Conservation (phyloP, 2,888 invertebrate species). For the Perizoma flavofasciatum region DNA sequence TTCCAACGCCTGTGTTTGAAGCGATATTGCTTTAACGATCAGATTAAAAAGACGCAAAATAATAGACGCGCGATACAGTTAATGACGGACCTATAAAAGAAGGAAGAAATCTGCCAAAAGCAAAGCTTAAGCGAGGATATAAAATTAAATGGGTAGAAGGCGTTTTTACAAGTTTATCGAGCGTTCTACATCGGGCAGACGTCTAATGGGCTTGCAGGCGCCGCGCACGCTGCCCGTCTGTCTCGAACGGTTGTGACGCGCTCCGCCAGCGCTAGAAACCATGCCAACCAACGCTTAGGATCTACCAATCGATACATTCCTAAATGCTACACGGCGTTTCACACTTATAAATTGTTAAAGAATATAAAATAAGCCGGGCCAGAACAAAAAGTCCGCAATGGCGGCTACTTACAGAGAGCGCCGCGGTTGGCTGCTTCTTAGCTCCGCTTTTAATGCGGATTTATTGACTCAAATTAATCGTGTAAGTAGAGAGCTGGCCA, state of each 20-base stretch:
- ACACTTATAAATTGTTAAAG: conserved; percentile 52
- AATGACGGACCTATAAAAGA: conserved; percentile 71
- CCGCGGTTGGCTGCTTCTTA: conserved; percentile 72
- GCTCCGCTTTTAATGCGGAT: conserved; percentile 80
- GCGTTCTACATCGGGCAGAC: conserved; percentile 81
- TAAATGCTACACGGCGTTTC: conserved; percentile 45
- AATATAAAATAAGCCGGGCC: conserved; percentile 56
- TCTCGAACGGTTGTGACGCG: conserved; percentile 69
- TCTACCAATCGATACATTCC: conserved; percentile 57
- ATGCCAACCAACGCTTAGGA: conserved; percentile 52
- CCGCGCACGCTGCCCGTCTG: conserved; percentile 78
- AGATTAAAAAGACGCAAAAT: conserved; percentile 65
- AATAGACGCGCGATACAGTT: conserved; percentile 73
- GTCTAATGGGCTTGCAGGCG: conserved; percentile 79
- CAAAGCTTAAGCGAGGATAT: conserved; percentile 79
- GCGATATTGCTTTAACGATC: conserved; percentile 55
- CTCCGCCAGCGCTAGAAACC: conserved; percentile 50
- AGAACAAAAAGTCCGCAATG: conserved; percentile 72
- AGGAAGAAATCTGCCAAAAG: conserved; percentile 80
- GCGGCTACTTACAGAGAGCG: conserved; percentile 68
- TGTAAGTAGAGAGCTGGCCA: conserved; percentile 75
- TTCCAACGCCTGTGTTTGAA: conserved; percentile 47
- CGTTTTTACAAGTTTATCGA: conserved; percentile 84
- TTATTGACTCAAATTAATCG: conserved; percentile 83
- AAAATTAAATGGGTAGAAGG: conserved; percentile 83